Base-by-base conservation (phyloP, 2,113 vertebrate genomes). In the Brienomyrus longianalis region DNA sequence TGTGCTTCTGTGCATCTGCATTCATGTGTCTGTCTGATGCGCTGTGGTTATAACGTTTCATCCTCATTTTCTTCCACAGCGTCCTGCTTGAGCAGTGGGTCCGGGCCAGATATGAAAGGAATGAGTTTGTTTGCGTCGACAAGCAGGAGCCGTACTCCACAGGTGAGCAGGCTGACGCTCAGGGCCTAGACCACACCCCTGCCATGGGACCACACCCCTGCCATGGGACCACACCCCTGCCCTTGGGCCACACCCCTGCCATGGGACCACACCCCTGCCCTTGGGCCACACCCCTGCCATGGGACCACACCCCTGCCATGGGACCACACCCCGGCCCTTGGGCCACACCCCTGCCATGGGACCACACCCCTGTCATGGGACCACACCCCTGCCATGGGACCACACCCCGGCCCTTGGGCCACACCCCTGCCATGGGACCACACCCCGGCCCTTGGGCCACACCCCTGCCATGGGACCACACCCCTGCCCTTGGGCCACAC, bases 31-130 rank as follows among this genome's bases (percentile, higher is more conserved):
- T 2, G 15, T 77, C 3, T 17, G 31, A 77, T 31, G 4, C 4
- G 13, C 15, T 77, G 15, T 39, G 11, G 35, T 6, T 4, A 15
- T 80, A 43, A 80, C 31, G 2, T 35, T 0, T 0, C 35, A 43
- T 15, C 13, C 15, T 15, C 15, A 17, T 43, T 80, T 27, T 90
- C 19, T 91, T 91, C 92, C 91, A 1, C 95, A 99, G 98, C 83
- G 95, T 98, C 86, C 96, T 99, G 50, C 94, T 96, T 48, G 98
- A 99, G 86, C 97, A 99, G 92, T 99, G 98, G 98, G 97, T 99
- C 92, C 96, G 97, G 91, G 98, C 97, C 94, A 97, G 97, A 91
- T 99, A 98, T 0, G 97, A 98, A 90, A 96, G 98, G 48, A 96
- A 96, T 91, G 98, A 99, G 90, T 99, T 99, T 92, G 91, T 96